phyloP scores from a whole-genome alignment of 1,140 invertebrate genomes.

The Hermatobates lingyangjiaoensis region DNA sequence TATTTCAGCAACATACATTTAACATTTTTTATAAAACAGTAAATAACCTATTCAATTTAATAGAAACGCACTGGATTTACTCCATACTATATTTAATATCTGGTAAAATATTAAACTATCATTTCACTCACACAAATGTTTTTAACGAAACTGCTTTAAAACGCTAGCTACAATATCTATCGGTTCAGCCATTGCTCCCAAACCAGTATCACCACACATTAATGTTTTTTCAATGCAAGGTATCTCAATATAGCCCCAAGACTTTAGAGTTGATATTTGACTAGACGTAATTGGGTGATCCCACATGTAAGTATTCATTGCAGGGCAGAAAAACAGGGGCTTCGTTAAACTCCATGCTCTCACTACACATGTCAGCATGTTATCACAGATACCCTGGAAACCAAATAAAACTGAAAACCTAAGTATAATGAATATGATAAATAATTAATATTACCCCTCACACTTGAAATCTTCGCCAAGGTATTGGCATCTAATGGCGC shows the following conservation, averaged over 20 bases:
- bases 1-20: too few relatives aligned
- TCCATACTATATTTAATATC: too few relatives aligned
- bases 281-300: constrained; percentile 75
- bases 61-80: too few relatives aligned
- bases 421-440: too few relatives aligned
- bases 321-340: constrained; percentile 84
- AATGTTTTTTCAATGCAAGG: constrained; percentile 74
- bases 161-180: constrained; percentile 64
- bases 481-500: constrained; percentile 95
- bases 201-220: constrained; percentile 85
- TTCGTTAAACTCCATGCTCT: constrained; percentile 83
- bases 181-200: constrained; percentile 88
- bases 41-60: too few relatives aligned
- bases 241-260: constrained; percentile 72
- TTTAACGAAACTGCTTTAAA: too few relatives aligned
- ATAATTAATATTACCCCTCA: too few relatives aligned
- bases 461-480: constrained; percentile 75
- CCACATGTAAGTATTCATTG: constrained; percentile 98
- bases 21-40: too few relatives aligned
- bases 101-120: too few relatives aligned
- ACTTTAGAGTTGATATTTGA: constrained; percentile 53
- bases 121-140: too few relatives aligned
- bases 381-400: constrained; percentile 97
- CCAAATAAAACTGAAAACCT: too few relatives aligned
- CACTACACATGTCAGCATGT: constrained; percentile 79